Evolutionary conservation across 2,113 vertebrate genomes (phyloP).

Genomic region (Perca flavescens): DNA sequence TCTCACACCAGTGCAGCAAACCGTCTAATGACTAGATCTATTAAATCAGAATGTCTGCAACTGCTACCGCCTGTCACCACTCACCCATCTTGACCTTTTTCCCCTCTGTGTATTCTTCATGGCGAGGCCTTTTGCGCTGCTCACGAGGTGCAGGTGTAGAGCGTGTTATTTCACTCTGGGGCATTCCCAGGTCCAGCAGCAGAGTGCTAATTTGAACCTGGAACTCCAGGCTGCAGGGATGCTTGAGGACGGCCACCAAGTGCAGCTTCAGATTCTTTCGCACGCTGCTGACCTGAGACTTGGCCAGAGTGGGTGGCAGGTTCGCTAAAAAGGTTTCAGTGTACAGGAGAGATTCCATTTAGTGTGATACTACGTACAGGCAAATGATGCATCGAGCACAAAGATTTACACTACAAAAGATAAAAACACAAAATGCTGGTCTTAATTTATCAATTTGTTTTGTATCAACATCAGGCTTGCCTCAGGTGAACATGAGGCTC

Average conservation of each 20-base stretch:
- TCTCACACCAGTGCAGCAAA: not conserved
- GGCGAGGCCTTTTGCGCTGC: conserved; percentile 88
- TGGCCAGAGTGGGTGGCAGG: conserved; percentile 93
- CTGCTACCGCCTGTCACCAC: conserved; percentile 29
- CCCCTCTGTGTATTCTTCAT: conserved; percentile 86
- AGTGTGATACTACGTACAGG: not conserved
- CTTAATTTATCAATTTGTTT: not conserved
- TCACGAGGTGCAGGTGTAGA: conserved; percentile 87
- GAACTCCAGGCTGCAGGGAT: conserved; percentile 92
- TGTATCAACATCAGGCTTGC: not conserved
- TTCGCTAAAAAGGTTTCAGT: conserved; percentile 84
- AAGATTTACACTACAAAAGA: not conserved
- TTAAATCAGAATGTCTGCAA: not conserved
- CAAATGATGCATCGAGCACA: not conserved
- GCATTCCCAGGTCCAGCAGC: conserved; percentile 93
- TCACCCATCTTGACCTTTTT: conserved; percentile 95
- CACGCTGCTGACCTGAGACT: conserved; percentile 97
- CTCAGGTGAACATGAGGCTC: too few relatives aligned
- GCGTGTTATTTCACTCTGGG: conserved; percentile 91
- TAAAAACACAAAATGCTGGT: not conserved
- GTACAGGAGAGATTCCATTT: not conserved
- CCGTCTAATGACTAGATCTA: too few relatives aligned
- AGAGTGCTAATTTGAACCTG: conserved; percentile 94
- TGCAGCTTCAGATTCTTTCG: conserved; percentile 96
- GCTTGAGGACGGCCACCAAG: conserved; percentile 90